Conservation (phyloP, 2,113 vertebrate genomes). For the Triplophysa tibetana region DNA sequence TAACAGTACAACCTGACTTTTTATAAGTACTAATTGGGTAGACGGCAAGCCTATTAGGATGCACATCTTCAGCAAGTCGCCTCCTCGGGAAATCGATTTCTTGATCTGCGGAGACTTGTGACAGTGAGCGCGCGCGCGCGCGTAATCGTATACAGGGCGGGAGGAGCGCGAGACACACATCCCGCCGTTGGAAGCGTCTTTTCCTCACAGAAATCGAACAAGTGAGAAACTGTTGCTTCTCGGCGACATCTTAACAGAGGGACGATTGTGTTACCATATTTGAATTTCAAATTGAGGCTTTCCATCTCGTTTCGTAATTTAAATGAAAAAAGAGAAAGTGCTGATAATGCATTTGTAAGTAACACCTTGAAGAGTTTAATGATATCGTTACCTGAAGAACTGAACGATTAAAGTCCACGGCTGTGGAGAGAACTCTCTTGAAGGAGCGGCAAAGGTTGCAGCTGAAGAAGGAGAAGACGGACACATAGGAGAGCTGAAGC, state of each 20-base stretch:
- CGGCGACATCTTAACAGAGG: constrained; percentile 31
- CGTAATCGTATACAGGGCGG: constrained; percentile 41
- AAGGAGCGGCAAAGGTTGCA: background rate
- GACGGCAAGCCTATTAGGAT: constrained; percentile 42
- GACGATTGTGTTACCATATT: background rate
- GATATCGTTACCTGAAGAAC: background rate
- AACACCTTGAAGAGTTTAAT: background rate
- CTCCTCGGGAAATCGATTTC: constrained; percentile 40
- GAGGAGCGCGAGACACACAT: constrained; percentile 49
- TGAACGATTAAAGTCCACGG: background rate
- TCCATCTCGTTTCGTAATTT: background rate
- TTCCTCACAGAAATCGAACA: constrained; percentile 65
- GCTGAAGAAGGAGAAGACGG: background rate
- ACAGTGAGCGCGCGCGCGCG: constrained; percentile 36
- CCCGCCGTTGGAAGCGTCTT: constrained; percentile 13
- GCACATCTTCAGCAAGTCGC: constrained; percentile 17
- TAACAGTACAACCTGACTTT: constrained; percentile 19
- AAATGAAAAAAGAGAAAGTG: background rate
- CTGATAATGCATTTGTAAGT: background rate
- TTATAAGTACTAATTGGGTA: constrained; percentile 42
- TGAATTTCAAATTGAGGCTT: background rate
- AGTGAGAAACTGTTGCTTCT: constrained; percentile 78
- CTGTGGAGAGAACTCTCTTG: constrained; percentile 4
- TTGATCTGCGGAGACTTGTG: constrained; percentile 41
- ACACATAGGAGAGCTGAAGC: background rate